Evolutionary conservation across 2,888 invertebrate genomes (phyloP), one percentile per base, ranked within the genome.

Genomic region (Pomacea canaliculata): DNA sequence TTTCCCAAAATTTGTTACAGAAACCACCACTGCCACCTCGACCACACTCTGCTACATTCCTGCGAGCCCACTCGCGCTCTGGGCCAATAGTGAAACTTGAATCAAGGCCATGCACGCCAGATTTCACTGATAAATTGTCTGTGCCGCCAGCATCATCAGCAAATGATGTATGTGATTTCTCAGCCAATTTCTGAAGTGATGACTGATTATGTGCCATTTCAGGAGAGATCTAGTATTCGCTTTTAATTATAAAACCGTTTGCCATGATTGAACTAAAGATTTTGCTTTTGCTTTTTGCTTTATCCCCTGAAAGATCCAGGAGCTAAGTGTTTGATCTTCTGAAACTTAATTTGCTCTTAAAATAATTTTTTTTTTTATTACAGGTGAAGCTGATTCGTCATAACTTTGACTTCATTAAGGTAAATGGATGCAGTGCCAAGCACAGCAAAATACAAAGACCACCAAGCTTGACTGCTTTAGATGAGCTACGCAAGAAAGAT

Each of bases 31-130:
- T 79, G 56, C 78, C 87, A 27, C 86, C 89, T 23, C 80, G 90
- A 63, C 90, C 90, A 19, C 81, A 85, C 59, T 88, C 90, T 46
- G 87, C 88, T 13, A 81, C 83, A 63, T 91, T 85, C 80, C 83
- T 90, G 62, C 76, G 90, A 72, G 90, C 90, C 48, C 91, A 91
- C 80, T 89, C 90, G 23, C 82, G 89, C 68, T 85, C 89, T 46
- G 88, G 88, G 59, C 86, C 86, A 0, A 82, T 85, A 10, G 85
- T 87, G 1, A 84, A 84, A 76, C 79, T 85, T 16, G 80, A 82
- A 56, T 84, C 84, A 56, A 76, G 87, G 56, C 85, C 88, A 19
- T 84, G 85, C 78, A 83, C 86, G 16, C 86, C 86, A 46, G 87
- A 86, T 49, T 82, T 86, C 9, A 76, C 85, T 18, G 73, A 79